Conservation (phyloP, 2,797 vertebrate genomes). For the Karalla daura region DNA sequence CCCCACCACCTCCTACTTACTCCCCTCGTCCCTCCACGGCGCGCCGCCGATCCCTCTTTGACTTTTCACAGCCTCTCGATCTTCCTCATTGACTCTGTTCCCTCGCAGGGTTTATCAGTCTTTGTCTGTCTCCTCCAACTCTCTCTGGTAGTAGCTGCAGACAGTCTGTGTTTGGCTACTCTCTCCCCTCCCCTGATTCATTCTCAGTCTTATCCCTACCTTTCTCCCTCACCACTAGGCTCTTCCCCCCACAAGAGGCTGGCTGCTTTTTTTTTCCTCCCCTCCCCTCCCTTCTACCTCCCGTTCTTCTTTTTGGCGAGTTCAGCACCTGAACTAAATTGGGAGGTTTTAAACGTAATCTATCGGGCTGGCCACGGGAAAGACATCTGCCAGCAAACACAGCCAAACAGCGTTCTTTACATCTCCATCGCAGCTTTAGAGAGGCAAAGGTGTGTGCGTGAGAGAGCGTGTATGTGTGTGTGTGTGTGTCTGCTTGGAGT, state of each 20-base stretch:
- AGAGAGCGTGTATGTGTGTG: slow-evolving; percentile 18
- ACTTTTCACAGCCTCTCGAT: slow-evolving; percentile 66
- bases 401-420: slow-evolving; percentile 56
- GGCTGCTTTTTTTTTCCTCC: slow-evolving; percentile 1
- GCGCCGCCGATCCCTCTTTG: slow-evolving; percentile 45
- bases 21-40: slow-evolving; percentile 13
- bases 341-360: slow-evolving; percentile 62
- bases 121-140: slow-evolving; percentile 46
- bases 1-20: neutral
- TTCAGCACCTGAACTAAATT: slow-evolving; percentile 67
- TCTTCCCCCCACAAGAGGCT: slow-evolving; percentile 38
- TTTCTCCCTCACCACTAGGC: slow-evolving; percentile 33
- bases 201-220: slow-evolving; percentile 27
- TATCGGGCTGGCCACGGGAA: slow-evolving; percentile 37
- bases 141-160: slow-evolving; percentile 46
- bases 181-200: slow-evolving; percentile 31
- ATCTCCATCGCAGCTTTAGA: slow-evolving; percentile 51
- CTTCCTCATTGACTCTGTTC: slow-evolving; percentile 53
- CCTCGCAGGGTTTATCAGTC: slow-evolving; percentile 43
- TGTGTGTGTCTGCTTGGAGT: slow-evolving; percentile 11
- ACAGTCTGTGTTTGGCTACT: slow-evolving; percentile 15
- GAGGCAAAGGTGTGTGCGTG: slow-evolving; percentile 33
- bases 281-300: too few species aligned
- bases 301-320: slow-evolving; percentile 24
- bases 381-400: slow-evolving; percentile 47